These are phyloP conservation scores for Podarcis cretensis DNA, from an alignment of 2,113 vertebrate genomes.

Conservation along the genomic window DNA sequence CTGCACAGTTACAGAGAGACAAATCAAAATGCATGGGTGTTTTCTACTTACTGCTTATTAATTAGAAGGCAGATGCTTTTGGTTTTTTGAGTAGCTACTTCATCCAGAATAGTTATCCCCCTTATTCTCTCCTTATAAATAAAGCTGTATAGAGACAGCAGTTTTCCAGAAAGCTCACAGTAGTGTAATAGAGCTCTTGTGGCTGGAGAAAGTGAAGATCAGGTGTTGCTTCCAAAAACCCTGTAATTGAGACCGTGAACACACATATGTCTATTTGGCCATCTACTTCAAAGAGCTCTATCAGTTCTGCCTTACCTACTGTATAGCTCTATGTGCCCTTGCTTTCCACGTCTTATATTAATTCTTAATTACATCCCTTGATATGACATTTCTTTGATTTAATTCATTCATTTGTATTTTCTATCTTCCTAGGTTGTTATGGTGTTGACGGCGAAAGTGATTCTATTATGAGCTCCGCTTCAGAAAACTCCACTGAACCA, in stretches of 20 bases:
- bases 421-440: slow-evolving; percentile 86
- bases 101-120: not conserved
- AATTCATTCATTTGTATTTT: slow-evolving; percentile 1
- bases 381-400: not conserved
- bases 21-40: not conserved
- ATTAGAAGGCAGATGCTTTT: not conserved
- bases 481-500: slow-evolving; percentile 97
- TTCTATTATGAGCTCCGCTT: slow-evolving; percentile 98
- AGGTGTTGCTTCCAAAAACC: not conserved
- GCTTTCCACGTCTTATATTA: not conserved
- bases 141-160: not conserved
- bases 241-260: not conserved
- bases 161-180: not conserved
- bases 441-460: slow-evolving; percentile 99
- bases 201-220: not conserved
- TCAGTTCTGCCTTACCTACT: not conserved
- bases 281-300: not conserved
- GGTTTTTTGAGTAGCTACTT: not conserved
- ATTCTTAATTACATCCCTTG: not conserved
- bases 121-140: not conserved
- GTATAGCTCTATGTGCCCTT: not conserved
- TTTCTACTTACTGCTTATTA: not conserved
- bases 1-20: not conserved
- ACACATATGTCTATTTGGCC: not conserved
- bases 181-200: not conserved